A percentile compares a stretch with the other conserved stretches of the same genome.
Conservation (phyloP, 2,797 vertebrate species). For the Halcyon badia region DNA sequence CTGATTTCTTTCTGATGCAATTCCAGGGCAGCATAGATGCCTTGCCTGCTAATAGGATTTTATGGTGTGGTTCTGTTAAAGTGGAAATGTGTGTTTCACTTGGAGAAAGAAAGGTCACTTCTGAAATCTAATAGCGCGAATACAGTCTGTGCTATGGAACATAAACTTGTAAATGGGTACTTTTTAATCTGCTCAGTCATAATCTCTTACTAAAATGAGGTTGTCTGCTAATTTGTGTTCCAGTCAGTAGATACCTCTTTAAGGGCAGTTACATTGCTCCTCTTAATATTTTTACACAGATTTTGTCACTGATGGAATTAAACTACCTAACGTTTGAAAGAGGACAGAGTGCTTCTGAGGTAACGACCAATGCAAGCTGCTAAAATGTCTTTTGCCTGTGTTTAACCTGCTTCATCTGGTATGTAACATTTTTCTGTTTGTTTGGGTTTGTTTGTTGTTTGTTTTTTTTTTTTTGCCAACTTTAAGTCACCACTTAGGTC, state of each 20-base stretch:
- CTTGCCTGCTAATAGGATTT: background rate
- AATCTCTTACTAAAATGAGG: background rate
- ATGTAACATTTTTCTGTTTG: background rate
- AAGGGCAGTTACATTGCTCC: background rate
- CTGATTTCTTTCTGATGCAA: background rate
- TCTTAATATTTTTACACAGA: slow-evolving; percentile 76
- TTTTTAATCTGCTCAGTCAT: background rate
- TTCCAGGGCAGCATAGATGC: background rate
- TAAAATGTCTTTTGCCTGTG: background rate
- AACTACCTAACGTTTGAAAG: slow-evolving; percentile 75
- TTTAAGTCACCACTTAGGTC: slow-evolving; percentile 83
- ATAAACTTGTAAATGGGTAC: background rate
- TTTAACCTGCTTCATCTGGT: background rate
- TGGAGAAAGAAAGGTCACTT: background rate
- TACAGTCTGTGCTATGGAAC: background rate
- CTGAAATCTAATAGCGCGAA: background rate
- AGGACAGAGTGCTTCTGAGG: slow-evolving; percentile 80
- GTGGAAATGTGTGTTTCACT: background rate
- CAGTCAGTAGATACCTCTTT: background rate
- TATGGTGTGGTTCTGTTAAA: background rate
- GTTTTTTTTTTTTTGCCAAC: background rate
- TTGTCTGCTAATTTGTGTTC: background rate
- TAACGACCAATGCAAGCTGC: slow-evolving; percentile 53
- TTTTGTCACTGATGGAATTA: slow-evolving; percentile 88
- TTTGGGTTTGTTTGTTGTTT: background rate